A percentile compares a stretch with the other conserved stretches of the same genome.
These are phyloP conservation scores for Prunella fulvescens DNA, from an alignment of 2,113 vertebrate genomes.

Conservation along the genomic window DNA sequence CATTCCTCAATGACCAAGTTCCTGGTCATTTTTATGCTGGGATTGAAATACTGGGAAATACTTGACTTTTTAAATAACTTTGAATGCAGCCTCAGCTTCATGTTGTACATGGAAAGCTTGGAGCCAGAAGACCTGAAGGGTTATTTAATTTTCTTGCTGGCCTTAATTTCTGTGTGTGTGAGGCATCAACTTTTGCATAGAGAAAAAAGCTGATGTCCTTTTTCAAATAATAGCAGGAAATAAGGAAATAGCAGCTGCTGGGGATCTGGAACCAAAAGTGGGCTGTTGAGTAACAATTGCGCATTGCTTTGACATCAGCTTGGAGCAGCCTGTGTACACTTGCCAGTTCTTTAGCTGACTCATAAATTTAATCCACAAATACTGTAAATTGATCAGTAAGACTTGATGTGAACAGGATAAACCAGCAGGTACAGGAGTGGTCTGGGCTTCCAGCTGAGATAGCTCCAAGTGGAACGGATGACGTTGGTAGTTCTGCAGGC, in stretches of 20 bases:
- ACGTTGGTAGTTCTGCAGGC: not conserved
- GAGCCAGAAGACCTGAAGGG: not conserved
- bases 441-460: not conserved
- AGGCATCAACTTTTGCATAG: not conserved
- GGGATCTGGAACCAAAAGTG: not conserved
- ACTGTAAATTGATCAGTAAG: not conserved
- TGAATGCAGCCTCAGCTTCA: not conserved
- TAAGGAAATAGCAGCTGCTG: not conserved
- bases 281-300: not conserved
- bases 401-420: not conserved
- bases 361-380: not conserved
- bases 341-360: not conserved
- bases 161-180: not conserved
- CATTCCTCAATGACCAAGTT: not conserved
- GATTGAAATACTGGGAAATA: not conserved
- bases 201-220: not conserved
- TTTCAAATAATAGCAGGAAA: slow-evolving; percentile 8
- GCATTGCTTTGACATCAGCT: not conserved
- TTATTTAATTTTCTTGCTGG: not conserved
- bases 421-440: not conserved
- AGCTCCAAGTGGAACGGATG: not conserved
- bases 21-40: not conserved
- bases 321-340: not conserved
- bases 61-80: not conserved
- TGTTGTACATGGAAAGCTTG: not conserved